Conservation (phyloP, 2,113 vertebrate species). For the Drymodes brunneopygia region DNA sequence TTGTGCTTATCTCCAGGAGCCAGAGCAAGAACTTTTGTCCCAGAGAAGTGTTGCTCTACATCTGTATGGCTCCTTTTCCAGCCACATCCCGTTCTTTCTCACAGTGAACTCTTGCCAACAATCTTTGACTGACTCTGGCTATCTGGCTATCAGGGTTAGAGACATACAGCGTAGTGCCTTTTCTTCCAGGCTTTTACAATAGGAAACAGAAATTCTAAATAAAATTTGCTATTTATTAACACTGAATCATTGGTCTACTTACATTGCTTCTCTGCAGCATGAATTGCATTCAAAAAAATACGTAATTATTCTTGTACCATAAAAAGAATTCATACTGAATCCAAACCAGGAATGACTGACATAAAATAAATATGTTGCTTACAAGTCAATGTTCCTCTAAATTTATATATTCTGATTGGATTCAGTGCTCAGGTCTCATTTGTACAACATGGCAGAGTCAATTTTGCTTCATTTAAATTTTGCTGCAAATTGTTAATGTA, state of each 20-base stretch:
- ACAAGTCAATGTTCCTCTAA: neutral
- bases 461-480: neutral
- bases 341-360: neutral
- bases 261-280: neutral
- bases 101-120: neutral
- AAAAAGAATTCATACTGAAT: neutral
- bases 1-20: neutral
- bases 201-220: neutral
- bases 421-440: neutral
- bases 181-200: neutral
- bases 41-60: neutral
- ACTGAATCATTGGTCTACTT: neutral
- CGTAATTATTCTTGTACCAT: neutral
- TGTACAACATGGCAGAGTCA: neutral
- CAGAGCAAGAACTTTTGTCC: neutral
- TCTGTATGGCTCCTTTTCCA: neutral
- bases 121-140: neutral
- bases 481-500: neutral
- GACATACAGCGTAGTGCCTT: neutral
- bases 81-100: neutral
- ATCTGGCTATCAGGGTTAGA: neutral
- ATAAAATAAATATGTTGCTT: neutral
- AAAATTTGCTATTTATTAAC: neutral
- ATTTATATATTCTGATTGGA: neutral
- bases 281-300: neutral